A percentile compares a stretch with the other conserved stretches of the same genome.
phyloP scores from a whole-genome alignment of 2,113 vertebrate species.

The Nicator chloris region DNA sequence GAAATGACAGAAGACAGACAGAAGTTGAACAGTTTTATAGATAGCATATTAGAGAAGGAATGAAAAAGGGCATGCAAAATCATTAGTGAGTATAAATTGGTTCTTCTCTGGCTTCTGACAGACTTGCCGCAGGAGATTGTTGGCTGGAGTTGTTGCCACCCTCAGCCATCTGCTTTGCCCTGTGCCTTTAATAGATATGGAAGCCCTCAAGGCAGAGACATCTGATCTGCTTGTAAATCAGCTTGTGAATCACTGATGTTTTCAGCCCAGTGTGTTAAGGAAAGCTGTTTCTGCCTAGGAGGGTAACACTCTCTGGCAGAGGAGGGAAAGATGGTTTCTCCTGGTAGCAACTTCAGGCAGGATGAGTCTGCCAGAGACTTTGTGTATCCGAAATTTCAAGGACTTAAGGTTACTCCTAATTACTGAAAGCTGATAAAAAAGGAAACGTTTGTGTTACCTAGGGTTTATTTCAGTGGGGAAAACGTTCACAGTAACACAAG shows the following conservation, averaged over 20 bases:
- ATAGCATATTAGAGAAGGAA: neutral
- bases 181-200: neutral
- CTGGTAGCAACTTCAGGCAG: neutral
- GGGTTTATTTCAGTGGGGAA: neutral
- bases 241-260: neutral
- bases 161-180: neutral
- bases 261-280: neutral
- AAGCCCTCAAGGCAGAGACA: neutral
- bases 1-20: neutral
- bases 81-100: neutral
- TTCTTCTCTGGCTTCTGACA: neutral
- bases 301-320: neutral
- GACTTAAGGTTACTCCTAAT: neutral
- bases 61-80: neutral
- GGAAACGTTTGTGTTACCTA: neutral
- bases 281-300: neutral
- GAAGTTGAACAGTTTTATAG: neutral
- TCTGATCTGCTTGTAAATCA: constrained; percentile 25
- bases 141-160: neutral
- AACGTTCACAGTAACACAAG: neutral
- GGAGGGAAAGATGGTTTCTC: neutral
- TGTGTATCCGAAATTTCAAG: neutral
- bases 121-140: neutral
- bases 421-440: neutral
- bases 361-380: neutral